phyloP scores from a whole-genome alignment of 2,797 vertebrate species.

The Pristis pectinata region DNA sequence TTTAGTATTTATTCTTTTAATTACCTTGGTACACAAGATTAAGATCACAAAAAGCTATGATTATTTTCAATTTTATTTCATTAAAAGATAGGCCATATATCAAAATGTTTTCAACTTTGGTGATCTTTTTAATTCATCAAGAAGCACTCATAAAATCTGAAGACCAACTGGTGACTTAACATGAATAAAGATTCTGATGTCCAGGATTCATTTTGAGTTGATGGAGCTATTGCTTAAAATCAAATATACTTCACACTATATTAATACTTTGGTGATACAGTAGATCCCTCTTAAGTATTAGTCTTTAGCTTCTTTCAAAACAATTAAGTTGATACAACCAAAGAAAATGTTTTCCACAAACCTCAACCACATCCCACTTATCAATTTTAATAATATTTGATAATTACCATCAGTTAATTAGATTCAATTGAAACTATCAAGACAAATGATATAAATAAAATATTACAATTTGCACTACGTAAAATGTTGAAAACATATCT shows the following conservation, averaged over 20 bases:
- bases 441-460: background rate
- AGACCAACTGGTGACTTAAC: background rate
- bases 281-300: background rate
- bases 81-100: background rate
- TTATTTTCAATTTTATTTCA: background rate
- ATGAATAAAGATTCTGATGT: background rate
- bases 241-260: background rate
- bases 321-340: background rate
- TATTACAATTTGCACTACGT: background rate
- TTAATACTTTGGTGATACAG: background rate
- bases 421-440: background rate
- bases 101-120: background rate
- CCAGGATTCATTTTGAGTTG: background rate
- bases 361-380: background rate
- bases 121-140: background rate
- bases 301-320: background rate
- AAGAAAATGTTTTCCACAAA: background rate
- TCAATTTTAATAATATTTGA: background rate
- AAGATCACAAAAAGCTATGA: background rate
- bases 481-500: background rate
- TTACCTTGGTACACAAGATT: background rate
- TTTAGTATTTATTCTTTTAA: background rate
- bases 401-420: background rate
- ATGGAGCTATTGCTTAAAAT: background rate
- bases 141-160: background rate